Percentiles rank a stretch among this genome's conserved stretches.
phyloP scores from a whole-genome alignment of 2,113 vertebrate genomes.

The Sylvietta virens region DNA sequence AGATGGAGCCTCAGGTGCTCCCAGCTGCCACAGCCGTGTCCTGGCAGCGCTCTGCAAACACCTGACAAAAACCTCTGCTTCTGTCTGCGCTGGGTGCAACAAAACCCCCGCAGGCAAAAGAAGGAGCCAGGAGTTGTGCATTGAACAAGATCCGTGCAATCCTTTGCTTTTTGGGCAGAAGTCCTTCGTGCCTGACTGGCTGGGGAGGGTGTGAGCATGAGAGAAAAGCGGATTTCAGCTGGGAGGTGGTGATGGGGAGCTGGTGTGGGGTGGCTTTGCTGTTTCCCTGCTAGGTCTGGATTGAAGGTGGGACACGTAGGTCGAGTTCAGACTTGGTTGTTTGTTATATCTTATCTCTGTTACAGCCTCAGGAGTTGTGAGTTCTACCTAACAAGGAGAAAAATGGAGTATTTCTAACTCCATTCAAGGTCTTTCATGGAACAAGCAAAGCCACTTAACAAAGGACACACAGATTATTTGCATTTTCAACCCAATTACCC shows the following conservation, averaged over 20 bases:
- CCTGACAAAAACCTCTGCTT: not conserved
- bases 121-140: not conserved
- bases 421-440: too few species aligned
- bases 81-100: not conserved
- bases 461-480: too few species aligned
- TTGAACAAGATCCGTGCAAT: not conserved
- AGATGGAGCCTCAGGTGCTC: not conserved
- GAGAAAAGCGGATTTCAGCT: not conserved
- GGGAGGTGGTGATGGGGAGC: not conserved
- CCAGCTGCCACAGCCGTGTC: not conserved
- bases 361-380: too few species aligned
- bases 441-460: too few species aligned
- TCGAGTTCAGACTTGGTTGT: too few species aligned
- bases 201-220: not conserved
- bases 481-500: too few species aligned
- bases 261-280: too few species aligned
- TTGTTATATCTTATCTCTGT: too few species aligned
- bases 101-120: not conserved
- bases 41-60: not conserved
- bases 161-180: not conserved
- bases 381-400: too few species aligned
- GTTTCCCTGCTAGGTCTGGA: too few species aligned
- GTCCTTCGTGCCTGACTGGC: not conserved
- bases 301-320: too few species aligned
- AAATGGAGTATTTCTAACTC: too few species aligned